Conservation (phyloP, 2,113 vertebrate species). For the Zosterops borbonicus region DNA sequence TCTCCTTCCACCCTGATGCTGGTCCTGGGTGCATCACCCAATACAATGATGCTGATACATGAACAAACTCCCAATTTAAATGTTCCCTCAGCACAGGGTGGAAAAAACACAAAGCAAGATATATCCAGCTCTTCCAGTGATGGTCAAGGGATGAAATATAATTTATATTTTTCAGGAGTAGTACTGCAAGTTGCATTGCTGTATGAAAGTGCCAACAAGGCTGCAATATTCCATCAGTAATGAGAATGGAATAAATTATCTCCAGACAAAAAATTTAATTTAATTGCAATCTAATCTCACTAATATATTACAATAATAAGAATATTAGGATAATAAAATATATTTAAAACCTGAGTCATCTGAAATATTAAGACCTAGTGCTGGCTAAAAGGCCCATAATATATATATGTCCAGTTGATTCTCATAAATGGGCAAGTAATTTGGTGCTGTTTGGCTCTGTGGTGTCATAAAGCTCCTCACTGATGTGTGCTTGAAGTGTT, state of each 20-base stretch:
- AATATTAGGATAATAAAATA: slow-evolving; percentile 72
- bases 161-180: background rate
- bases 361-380: slow-evolving; percentile 35
- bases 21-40: background rate
- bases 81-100: background rate
- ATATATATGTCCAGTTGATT: background rate
- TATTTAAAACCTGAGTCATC: slow-evolving; percentile 53
- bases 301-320: slow-evolving; percentile 67
- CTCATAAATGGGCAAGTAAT: background rate
- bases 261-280: slow-evolving; percentile 67
- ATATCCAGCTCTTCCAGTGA: background rate
- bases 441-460: background rate
- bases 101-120: background rate
- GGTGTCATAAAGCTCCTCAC: background rate
- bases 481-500: background rate
- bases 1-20: background rate
- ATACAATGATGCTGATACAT: fast-evolving
- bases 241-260: slow-evolving; percentile 56
- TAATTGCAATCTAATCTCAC: slow-evolving; percentile 62
- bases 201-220: slow-evolving; percentile 11
- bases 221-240: slow-evolving; percentile 40
- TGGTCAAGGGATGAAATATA: background rate
- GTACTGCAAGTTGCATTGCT: slow-evolving; percentile 14
- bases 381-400: background rate
- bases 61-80: background rate